phyloP scores from a whole-genome alignment of 2,888 invertebrate species.

The Bibio marci region DNA sequence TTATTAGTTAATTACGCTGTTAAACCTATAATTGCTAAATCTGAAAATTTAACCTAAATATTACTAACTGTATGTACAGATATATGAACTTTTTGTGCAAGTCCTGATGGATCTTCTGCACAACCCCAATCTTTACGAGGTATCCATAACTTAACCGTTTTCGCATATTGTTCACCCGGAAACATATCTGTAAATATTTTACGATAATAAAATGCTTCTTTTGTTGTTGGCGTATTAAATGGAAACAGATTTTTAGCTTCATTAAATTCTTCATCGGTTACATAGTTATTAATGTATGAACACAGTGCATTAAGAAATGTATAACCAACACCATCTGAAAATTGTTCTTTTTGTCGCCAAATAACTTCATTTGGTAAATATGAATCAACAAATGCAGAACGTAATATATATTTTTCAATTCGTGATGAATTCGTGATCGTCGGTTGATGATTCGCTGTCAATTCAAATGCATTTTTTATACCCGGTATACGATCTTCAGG shows the following conservation, averaged over 20 bases:
- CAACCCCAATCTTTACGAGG: conserved; percentile 29
- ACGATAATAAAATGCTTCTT: conserved; percentile 59
- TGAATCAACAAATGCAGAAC: conserved; percentile 56
- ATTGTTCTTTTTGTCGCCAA: conserved; percentile 90
- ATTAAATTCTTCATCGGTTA: conserved; percentile 38
- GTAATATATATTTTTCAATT: conserved; percentile 65
- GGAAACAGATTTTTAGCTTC: conserved; percentile 35
- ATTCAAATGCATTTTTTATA: conserved; percentile 15
- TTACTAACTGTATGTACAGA: too few relatives aligned
- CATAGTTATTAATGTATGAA: conserved; percentile 38
- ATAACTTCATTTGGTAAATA: conserved; percentile 69
- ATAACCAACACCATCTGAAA: conserved; percentile 33
- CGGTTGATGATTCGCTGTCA: background rate
- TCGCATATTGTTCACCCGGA: conserved; percentile 21
- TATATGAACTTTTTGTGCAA: conserved; percentile 23
- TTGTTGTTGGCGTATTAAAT: conserved; percentile 55
- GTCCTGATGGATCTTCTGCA: conserved; percentile 27
- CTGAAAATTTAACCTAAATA: too few relatives aligned
- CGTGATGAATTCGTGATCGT: background rate
- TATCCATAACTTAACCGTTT: conserved; percentile 26
- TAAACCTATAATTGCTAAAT: too few relatives aligned
- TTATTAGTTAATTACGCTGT: too few relatives aligned
- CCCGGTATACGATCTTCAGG: conserved; percentile 48
- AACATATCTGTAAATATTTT: conserved; percentile 25
- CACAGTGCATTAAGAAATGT: conserved; percentile 28